These are phyloP conservation scores for Lobophora halterata DNA, from an alignment of 2,888 invertebrate species.

Conservation along the genomic window DNA sequence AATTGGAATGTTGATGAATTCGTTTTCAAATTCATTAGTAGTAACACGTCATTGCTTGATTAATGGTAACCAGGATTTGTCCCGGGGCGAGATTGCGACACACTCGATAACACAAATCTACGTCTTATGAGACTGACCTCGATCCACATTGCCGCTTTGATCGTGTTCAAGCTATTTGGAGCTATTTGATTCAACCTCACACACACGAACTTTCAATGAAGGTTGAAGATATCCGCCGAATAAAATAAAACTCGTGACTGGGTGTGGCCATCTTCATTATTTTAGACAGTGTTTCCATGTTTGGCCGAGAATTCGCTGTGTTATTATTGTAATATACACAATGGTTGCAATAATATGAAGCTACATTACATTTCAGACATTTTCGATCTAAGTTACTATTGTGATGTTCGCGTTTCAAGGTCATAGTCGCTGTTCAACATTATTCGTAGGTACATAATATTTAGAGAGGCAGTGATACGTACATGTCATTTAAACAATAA, in stretches of 20 bases:
- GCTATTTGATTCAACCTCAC: constrained; percentile 38
- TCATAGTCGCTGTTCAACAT: constrained; percentile 6
- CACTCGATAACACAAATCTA: constrained; percentile 48
- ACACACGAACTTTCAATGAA: constrained; percentile 28
- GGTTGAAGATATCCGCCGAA: constrained; percentile 38
- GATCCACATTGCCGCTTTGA: constrained; percentile 49
- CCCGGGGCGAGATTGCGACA: constrained; percentile 55
- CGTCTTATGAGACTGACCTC: constrained; percentile 55
- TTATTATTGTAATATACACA: constrained; percentile 29
- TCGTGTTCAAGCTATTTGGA: constrained; percentile 58
- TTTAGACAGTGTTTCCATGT: constrained; percentile 11
- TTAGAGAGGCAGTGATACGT: constrained; percentile 21
- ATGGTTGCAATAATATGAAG: constrained; percentile 31
- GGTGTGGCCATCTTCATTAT: constrained; percentile 32
- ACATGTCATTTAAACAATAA: constrained; percentile 14
- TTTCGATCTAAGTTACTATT: constrained; percentile 36
- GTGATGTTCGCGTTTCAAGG: constrained; percentile 27
- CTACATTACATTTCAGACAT: constrained; percentile 32
- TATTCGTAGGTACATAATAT: constrained; percentile 21
- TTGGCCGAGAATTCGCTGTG: constrained; percentile 10
- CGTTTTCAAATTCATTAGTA: constrained; percentile 13
- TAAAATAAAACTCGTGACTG: constrained; percentile 35
- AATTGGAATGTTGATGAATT: constrained; percentile 18
- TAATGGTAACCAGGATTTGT: constrained; percentile 42
- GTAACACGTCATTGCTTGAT: constrained; percentile 34